Percentiles rank a stretch among this genome's conserved stretches.
These are phyloP conservation scores for Actias luna DNA, from an alignment of 2,888 invertebrate genomes.

Conservation along the genomic window DNA sequence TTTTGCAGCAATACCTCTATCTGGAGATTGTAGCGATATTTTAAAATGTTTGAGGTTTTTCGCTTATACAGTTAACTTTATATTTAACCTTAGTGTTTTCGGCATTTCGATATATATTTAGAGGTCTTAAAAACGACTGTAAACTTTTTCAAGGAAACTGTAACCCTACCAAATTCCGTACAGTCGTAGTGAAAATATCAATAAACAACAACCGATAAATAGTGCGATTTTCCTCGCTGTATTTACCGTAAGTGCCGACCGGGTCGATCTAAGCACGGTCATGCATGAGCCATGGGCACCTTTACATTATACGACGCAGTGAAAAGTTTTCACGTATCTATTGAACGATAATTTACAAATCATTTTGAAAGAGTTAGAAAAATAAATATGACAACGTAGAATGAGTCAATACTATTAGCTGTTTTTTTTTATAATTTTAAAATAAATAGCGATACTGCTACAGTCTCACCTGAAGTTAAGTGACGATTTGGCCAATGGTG, in stretches of 20 bases:
- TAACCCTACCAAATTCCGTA: slow-evolving; percentile 27
- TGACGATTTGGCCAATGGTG: no score
- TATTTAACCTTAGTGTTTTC: not conserved
- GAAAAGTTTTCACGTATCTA: not conserved
- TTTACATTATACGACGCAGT: slow-evolving; percentile 37
- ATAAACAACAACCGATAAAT: slow-evolving; percentile 56
- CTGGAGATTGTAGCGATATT: no score
- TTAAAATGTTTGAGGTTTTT: no score
- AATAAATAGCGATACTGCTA: no score
- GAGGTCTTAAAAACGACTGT: not conserved
- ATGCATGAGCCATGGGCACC: slow-evolving; percentile 26
- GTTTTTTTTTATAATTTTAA: no score
- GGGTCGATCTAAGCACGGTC: slow-evolving; percentile 28
- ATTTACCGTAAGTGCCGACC: slow-evolving; percentile 50
- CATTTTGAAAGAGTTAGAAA: no score
- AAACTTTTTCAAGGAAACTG: slow-evolving; percentile 27
- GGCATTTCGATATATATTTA: not conserved
- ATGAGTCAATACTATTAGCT: no score
- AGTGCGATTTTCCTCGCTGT: slow-evolving; percentile 48
- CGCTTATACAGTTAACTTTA: no score
- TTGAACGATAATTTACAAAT: not conserved
- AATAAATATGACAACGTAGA: no score
- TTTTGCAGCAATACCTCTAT: no score
- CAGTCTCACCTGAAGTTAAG: no score
- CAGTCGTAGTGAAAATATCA: slow-evolving; percentile 46